Evolutionary conservation across 2,113 vertebrate species (phyloP).

Genomic region (Turdus rufiventris): DNA sequence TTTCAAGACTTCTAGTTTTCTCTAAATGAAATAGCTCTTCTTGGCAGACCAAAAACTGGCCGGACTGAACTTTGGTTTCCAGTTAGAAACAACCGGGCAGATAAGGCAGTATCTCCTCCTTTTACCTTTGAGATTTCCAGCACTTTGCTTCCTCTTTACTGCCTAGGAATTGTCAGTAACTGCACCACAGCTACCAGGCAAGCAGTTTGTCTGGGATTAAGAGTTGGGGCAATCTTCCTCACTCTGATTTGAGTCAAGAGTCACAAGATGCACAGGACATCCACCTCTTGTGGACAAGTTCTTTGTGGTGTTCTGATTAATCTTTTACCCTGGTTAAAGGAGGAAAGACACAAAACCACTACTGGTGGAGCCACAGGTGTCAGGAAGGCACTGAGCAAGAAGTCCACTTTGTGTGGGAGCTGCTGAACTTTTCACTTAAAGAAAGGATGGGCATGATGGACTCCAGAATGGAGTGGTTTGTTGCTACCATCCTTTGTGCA

Average conservation of each 20-base stretch:
- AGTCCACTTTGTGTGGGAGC: neutral
- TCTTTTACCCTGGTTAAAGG: neutral
- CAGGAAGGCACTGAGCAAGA: neutral
- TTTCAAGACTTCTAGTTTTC: neutral
- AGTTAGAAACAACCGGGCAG: neutral
- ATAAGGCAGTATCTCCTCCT: neutral
- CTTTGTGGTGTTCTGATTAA: fast-evolving
- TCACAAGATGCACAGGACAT: neutral
- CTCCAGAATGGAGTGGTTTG: neutral
- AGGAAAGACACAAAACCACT: neutral
- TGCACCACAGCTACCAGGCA: neutral
- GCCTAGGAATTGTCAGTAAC: neutral
- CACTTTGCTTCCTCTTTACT: neutral
- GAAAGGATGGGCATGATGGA: neutral
- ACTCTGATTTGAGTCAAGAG: neutral
- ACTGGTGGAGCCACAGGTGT: neutral
- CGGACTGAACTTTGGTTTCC: neutral
- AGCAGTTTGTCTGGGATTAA: neutral
- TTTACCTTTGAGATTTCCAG: neutral
- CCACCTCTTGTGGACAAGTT: neutral
- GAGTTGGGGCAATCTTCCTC: neutral
- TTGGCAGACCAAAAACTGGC: neutral
- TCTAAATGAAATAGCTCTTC: neutral
- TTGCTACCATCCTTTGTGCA: neutral
- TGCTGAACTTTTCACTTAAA: neutral